Conservation (phyloP, 1,140 invertebrate species). For the Euglossa dilemma region DNA sequence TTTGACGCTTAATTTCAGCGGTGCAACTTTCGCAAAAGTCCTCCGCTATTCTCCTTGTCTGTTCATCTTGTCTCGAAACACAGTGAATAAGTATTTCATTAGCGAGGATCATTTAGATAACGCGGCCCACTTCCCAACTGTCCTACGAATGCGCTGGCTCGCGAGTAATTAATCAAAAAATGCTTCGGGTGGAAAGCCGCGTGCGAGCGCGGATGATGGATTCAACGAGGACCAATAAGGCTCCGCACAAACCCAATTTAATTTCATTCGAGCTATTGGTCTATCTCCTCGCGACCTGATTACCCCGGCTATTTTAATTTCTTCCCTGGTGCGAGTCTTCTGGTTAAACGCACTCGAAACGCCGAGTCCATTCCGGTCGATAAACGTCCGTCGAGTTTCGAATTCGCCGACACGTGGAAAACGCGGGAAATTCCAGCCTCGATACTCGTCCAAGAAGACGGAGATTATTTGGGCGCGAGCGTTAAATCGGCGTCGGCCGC, state of each 20-base stretch:
- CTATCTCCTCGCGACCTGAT: conserved; percentile 28
- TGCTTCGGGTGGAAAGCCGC: conserved; percentile 2
- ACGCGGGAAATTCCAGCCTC: background rate
- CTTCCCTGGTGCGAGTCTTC: background rate
- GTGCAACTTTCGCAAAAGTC: conserved; percentile 3
- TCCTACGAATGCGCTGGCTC: conserved; percentile 20
- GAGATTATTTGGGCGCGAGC: conserved; percentile 48
- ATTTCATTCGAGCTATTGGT: conserved; percentile 45
- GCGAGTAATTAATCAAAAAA: conserved; percentile 65
- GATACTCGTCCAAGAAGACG: background rate
- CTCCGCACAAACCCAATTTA: conserved; percentile 25
- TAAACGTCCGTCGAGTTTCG: background rate
- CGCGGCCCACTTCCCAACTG: conserved; percentile 37
- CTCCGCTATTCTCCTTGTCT: background rate
- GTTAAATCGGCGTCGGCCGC: conserved; percentile 47
- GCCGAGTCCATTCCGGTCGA: background rate
- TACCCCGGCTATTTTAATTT: conserved; percentile 47
- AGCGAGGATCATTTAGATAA: conserved; percentile 54
- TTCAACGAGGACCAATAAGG: conserved; percentile 5
- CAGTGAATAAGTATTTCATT: conserved; percentile 38
- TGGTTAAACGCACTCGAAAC: background rate
- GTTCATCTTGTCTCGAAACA: conserved; percentile 11
- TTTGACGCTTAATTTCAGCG: background rate
- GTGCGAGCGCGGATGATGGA: conserved; percentile 26
- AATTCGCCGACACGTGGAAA: background rate